A percentile compares a stretch with the other conserved stretches of the same genome.
phyloP scores from a whole-genome alignment of 30 jellyfish, hydroid and myxozoan genomes.

The Clytia hemisphaerica region DNA sequence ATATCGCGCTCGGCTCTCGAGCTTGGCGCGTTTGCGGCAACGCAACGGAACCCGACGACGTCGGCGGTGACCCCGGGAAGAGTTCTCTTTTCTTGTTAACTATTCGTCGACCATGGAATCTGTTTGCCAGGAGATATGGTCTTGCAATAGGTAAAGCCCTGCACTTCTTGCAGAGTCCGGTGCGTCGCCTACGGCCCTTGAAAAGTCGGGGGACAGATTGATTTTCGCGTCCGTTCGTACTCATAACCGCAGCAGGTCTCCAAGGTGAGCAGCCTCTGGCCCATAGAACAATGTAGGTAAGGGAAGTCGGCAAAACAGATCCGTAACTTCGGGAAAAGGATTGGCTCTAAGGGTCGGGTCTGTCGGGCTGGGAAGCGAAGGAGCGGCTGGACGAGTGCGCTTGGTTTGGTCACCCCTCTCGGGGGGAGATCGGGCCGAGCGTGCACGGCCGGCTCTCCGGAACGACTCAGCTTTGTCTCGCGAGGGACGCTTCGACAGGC shows the following conservation, averaged over 20 bases:
- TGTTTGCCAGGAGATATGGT: too few relatives aligned
- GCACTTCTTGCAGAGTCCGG: too few relatives aligned
- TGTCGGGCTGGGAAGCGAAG: constrained; percentile 10
- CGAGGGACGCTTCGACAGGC: constrained; percentile 58
- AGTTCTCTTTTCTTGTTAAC: too few relatives aligned
- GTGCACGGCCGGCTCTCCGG: constrained; percentile 30
- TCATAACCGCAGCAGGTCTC: constrained; percentile 67
- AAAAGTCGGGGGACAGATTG: too few relatives aligned
- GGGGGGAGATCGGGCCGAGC: constrained; percentile 16
- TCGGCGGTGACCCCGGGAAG: too few relatives aligned
- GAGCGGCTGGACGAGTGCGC: constrained; percentile 15
- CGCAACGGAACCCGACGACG: too few relatives aligned
- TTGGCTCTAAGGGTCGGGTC: constrained; percentile 66
- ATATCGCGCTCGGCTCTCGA: too few relatives aligned
- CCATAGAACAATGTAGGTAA: constrained; percentile 52
- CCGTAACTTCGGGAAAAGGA: constrained; percentile 75
- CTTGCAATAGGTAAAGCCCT: too few relatives aligned
- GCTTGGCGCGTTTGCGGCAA: too few relatives aligned
- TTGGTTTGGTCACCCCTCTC: not conserved
- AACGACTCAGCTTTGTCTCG: constrained; percentile 32
- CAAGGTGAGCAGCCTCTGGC: constrained; percentile 80
- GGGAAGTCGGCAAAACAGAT: constrained; percentile 83
- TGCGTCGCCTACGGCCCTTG: too few relatives aligned
- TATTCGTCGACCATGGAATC: too few relatives aligned
- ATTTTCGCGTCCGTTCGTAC: too few relatives aligned